Conservation (phyloP, 2,113 vertebrate species). For the Athene noctua region DNA sequence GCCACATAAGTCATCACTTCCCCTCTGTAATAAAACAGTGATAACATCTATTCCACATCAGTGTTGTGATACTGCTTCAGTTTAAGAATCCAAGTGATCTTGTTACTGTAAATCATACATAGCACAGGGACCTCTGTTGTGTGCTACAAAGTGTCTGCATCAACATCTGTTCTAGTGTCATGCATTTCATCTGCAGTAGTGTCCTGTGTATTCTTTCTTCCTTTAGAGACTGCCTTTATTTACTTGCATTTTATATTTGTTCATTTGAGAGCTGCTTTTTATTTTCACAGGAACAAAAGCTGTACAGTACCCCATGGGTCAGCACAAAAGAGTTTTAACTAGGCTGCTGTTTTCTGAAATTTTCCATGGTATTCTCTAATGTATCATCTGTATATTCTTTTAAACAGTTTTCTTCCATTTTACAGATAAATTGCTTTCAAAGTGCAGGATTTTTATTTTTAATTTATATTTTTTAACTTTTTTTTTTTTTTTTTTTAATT, state of each 20-base stretch:
- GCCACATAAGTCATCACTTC: background rate
- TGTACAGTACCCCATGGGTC: background rate
- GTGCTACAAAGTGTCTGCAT: background rate
- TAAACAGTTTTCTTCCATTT: background rate
- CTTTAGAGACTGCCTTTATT: background rate
- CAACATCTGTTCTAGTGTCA: background rate
- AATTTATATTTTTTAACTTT: too few species aligned
- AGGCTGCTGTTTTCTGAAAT: background rate
- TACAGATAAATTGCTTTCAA: background rate
- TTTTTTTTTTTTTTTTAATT: background rate
- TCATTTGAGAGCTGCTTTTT: background rate
- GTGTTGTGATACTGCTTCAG: background rate
- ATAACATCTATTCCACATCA: background rate
- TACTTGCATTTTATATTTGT: background rate
- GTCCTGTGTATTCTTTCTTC: background rate
- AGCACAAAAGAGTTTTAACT: background rate
- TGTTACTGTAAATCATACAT: background rate
- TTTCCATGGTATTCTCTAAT: background rate
- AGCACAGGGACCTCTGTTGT: background rate
- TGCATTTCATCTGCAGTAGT: background rate
- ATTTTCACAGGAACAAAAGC: background rate
- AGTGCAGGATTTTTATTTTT: background rate
- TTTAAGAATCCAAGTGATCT: background rate
- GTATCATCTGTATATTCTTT: background rate
- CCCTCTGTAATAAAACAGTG: background rate